Evolutionary conservation across 2,113 vertebrate genomes (phyloP).

Genomic region (Helogale parvula): DNA sequence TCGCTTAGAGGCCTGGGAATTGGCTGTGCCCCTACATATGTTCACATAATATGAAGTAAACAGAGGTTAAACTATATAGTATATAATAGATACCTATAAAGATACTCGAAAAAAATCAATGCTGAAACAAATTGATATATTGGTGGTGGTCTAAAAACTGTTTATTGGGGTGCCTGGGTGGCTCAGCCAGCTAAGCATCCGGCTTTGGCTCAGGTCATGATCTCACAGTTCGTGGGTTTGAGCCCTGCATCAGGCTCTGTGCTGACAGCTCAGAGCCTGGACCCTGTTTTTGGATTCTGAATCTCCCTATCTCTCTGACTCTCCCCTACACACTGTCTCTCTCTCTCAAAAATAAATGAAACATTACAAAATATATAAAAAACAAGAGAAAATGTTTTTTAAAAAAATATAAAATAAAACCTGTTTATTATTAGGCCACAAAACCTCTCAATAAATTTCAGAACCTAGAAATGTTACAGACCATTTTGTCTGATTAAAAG

Average conservation of each 20-base stretch:
- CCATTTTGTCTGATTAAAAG: neutral
- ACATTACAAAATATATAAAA: no score
- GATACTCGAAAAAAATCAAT: neutral
- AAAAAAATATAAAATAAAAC: neutral
- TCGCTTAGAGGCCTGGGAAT: neutral
- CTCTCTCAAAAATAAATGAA: no score
- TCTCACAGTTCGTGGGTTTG: no score
- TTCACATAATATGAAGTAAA: neutral
- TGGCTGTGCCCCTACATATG: neutral
- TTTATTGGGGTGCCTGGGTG: neutral
- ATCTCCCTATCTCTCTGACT: no score
- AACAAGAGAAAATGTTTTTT: no score
- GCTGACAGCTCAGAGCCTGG: no score
- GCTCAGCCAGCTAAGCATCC: no score
- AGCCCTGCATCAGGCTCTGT: no score
- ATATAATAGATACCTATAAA: neutral
- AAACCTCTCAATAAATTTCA: constrained; percentile 1
- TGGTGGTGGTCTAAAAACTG: constrained; percentile 11
- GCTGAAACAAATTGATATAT: neutral
- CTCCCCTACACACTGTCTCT: no score
- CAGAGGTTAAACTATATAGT: neutral
- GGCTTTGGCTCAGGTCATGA: no score
- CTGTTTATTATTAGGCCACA: constrained; percentile 27
- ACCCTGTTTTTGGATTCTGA: no score
- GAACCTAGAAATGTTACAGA: neutral